A percentile compares a stretch with the other conserved stretches of the same genome.
phyloP scores from a whole-genome alignment of 2,888 invertebrate genomes.

The Pachliopta kotzebuea region DNA sequence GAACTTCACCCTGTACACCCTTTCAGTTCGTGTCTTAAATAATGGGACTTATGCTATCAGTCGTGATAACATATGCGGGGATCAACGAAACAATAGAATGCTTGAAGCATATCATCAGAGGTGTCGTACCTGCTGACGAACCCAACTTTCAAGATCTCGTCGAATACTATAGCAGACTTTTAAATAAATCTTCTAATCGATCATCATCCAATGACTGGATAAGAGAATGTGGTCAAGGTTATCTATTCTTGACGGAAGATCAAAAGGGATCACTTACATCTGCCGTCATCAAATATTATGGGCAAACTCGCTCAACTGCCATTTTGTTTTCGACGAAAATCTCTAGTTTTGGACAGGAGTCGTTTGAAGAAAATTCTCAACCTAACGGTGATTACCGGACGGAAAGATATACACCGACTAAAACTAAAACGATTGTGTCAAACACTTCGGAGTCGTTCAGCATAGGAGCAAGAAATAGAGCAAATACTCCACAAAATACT shows the following conservation, averaged over 20 bases:
- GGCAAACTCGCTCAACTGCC: constrained; percentile 62
- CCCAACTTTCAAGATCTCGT: constrained; percentile 65
- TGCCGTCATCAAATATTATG: constrained; percentile 69
- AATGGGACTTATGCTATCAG: constrained; percentile 88
- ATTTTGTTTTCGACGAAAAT: constrained; percentile 77
- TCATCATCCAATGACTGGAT: constrained; percentile 56
- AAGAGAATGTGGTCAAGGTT: constrained; percentile 66
- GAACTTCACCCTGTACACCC: constrained; percentile 40
- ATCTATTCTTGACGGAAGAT: constrained; percentile 64
- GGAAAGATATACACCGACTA: constrained; percentile 71
- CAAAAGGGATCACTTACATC: constrained; percentile 60
- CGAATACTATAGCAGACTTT: constrained; percentile 61
- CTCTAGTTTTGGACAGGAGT: constrained; percentile 75
- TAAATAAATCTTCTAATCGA: constrained; percentile 55
- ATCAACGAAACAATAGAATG: constrained; percentile 84
- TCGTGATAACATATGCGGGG: constrained; percentile 88
- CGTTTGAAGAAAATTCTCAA: constrained; percentile 59
- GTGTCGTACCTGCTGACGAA: constrained; percentile 62
- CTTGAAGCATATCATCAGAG: constrained; percentile 71
- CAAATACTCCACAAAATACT: constrained; percentile 67
- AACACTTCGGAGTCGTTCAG: constrained; percentile 67
- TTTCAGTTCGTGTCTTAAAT: constrained; percentile 36
- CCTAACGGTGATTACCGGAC: constrained; percentile 66
- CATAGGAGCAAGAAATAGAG: constrained; percentile 66
- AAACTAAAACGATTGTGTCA: constrained; percentile 67